phyloP scores from a whole-genome alignment of 1,140 invertebrate genomes.

The Drosophila lowei region DNA sequence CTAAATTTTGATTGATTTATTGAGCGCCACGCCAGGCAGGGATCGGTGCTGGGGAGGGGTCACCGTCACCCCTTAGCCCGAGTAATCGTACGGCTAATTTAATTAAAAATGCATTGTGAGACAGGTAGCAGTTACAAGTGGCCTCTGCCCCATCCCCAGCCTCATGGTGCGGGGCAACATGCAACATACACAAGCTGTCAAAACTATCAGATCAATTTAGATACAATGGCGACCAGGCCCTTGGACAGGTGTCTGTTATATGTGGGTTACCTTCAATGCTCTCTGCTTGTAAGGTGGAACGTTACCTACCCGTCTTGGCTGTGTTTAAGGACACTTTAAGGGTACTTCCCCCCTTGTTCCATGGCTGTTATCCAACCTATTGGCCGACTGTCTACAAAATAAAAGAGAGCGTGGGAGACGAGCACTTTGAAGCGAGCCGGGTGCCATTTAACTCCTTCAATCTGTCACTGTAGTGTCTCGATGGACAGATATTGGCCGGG shows the following conservation, averaged over 20 bases:
- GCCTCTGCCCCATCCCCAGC: background rate
- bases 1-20: constrained; percentile 77
- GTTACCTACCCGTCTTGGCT: no score
- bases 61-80: background rate
- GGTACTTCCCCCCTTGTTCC: background rate
- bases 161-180: background rate
- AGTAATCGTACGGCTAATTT: constrained; percentile 44
- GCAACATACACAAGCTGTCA: constrained; percentile 44
- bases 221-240: constrained; percentile 4
- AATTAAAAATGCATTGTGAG: constrained; percentile 68
- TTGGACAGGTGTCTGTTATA: constrained; percentile 2
- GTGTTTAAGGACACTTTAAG: no score
- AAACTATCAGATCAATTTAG: constrained; percentile 56
- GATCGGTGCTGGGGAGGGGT: constrained; percentile 21
- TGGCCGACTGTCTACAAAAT: constrained; percentile 31
- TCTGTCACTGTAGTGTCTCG: constrained; percentile 74
- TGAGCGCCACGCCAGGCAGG: constrained; percentile 48
- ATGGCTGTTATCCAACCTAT: constrained; percentile 25
- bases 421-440: constrained; percentile 28
- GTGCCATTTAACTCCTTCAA: constrained; percentile 77
- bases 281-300: no score
- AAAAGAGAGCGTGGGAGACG: constrained; percentile 11
- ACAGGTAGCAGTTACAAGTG: constrained; percentile 33
- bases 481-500: constrained; percentile 59
- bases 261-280: no score